phyloP scores from a whole-genome alignment of 2,888 invertebrate species.

The Oscheius sp. region DNA sequence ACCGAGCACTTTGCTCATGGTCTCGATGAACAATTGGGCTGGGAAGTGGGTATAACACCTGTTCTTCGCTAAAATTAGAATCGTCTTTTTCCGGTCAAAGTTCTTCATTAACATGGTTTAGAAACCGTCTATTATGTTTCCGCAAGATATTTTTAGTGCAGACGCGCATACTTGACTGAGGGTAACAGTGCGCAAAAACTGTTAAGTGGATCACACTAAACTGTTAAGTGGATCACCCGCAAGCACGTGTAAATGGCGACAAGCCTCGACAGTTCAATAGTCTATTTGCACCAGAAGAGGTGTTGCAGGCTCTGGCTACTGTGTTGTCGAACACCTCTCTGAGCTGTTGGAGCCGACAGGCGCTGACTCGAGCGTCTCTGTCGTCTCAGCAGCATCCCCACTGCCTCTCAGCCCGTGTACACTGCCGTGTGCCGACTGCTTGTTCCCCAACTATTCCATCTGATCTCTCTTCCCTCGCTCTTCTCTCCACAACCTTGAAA shows the following conservation, averaged over 20 bases:
- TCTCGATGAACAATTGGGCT: too few relatives aligned
- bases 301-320: constrained; percentile 9
- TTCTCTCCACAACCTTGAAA: constrained; percentile 20
- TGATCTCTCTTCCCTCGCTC: not conserved
- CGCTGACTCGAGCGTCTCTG: constrained; percentile 27
- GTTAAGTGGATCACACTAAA: too few relatives aligned
- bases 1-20: too few relatives aligned
- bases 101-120: too few relatives aligned
- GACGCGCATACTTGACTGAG: too few relatives aligned
- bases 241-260: not conserved
- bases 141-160: too few relatives aligned
- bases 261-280: not conserved
- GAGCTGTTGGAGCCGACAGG: constrained; percentile 33
- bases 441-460: constrained; percentile 35
- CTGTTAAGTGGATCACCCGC: too few relatives aligned
- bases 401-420: constrained; percentile 33
- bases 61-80: too few relatives aligned
- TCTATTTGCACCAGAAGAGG: not conserved
- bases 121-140: too few relatives aligned
- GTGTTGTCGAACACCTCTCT: constrained; percentile 30
- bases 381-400: constrained; percentile 18
- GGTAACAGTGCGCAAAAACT: too few relatives aligned
- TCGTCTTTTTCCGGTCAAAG: too few relatives aligned
- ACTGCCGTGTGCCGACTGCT: constrained; percentile 35
- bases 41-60: too few relatives aligned